phyloP scores from a whole-genome alignment of 1,140 invertebrate genomes.

The Trissolcus basalis region DNA sequence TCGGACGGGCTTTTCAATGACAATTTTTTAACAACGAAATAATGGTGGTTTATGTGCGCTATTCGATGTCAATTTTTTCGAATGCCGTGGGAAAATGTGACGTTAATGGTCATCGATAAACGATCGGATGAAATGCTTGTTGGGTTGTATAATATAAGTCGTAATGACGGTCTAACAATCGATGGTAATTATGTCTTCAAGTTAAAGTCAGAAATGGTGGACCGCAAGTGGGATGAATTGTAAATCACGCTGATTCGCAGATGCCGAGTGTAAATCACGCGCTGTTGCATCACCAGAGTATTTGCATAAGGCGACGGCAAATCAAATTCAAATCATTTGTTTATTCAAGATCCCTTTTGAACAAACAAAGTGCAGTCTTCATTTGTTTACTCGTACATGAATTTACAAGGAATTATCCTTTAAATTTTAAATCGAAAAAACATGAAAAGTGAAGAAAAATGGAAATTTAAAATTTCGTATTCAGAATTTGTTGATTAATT shows the following conservation, averaged over 20 bases:
- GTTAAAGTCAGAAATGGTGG: constrained; percentile 22
- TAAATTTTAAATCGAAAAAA: too few species aligned
- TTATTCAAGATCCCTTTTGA: too few species aligned
- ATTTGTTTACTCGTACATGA: too few species aligned
- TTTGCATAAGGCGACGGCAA: too few species aligned
- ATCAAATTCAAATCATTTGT: too few species aligned
- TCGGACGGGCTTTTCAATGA: constrained; percentile 12
- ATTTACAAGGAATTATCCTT: too few species aligned
- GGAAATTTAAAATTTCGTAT: too few species aligned
- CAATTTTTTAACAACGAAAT: constrained; percentile 1
- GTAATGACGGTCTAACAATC: constrained; percentile 54
- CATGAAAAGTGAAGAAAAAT: too few species aligned
- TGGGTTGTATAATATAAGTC: constrained; percentile 40
- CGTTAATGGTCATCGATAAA: constrained; percentile 29
- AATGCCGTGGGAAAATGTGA: constrained; percentile 44
- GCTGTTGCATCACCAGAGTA: constrained; percentile 20
- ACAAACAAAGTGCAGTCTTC: too few species aligned
- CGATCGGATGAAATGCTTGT: constrained; percentile 18
- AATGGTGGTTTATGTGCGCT: constrained; percentile 3
- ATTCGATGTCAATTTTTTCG: constrained; percentile 27
- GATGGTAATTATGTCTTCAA: constrained; percentile 46
- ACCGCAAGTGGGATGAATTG: constrained; percentile 27
- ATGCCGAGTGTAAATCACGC: constrained; percentile 32
- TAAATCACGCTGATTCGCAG: constrained; percentile 40
- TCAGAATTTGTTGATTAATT: too few species aligned